Percentiles rank a stretch among this genome's conserved stretches.
These are phyloP conservation scores for Andrena haemorrhoa DNA, from an alignment of 2,888 invertebrate species.

Conservation along the genomic window DNA sequence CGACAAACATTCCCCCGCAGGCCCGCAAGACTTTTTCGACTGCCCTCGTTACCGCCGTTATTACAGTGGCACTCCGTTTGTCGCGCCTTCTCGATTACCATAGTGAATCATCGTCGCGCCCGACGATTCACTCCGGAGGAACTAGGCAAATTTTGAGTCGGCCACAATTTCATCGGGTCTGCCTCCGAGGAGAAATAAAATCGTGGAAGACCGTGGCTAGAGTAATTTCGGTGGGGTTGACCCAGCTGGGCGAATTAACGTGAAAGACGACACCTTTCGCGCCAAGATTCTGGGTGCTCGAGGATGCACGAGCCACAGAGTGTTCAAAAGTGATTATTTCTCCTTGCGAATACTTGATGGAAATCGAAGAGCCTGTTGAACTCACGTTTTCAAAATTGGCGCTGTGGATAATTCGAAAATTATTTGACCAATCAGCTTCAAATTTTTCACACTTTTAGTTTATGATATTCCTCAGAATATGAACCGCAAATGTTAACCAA, in stretches of 20 bases:
- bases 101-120: background rate
- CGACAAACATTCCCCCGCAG: conserved; percentile 28
- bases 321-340: background rate
- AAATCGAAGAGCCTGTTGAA: too few species aligned
- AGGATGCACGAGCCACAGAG: background rate
- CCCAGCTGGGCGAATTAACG: conserved; percentile 28
- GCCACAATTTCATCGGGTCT: background rate
- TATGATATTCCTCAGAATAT: too few species aligned
- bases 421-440: too few species aligned
- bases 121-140: background rate
- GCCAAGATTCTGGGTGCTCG: background rate
- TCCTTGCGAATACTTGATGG: too few species aligned
- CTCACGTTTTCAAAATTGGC: too few species aligned
- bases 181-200: conserved; percentile 1
- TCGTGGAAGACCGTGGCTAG: background rate
- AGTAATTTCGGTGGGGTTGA: conserved; percentile 18
- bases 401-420: too few species aligned
- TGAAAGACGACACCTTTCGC: conserved; percentile 21
- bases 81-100: conserved; percentile 3
- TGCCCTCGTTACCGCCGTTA: conserved; percentile 7
- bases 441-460: too few species aligned
- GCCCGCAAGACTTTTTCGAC: background rate
- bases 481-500: too few species aligned
- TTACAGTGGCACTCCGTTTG: conserved; percentile 9
- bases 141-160: conserved; percentile 1